Evolutionary conservation across 2,797 vertebrate species (phyloP), one percentile per base, ranked within the genome.

Genomic region (Pangasius macronema): DNA sequence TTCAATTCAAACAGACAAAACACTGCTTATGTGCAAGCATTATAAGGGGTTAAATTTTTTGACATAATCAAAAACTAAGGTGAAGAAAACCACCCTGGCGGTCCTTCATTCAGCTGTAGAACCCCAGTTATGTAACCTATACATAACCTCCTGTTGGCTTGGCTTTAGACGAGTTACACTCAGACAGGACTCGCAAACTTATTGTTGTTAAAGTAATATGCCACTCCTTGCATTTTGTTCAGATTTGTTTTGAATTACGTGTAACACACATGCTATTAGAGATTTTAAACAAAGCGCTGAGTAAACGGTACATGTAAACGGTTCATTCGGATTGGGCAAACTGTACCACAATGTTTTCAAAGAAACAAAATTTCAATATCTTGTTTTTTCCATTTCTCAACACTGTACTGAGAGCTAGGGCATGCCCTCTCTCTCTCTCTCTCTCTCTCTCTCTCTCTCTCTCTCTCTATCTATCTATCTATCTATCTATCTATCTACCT

Each of bases 281-380:
- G 20, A 80, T 22, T 24, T 57, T 80, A 7, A 33, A 53, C 73
- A 76, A 76, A 77, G n/a, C 22, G 8, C 8, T 39, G 51, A 80
- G 76, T 80, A 59, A 24, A 36, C 1, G 10, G 24, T 57, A 57
- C 2, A 24, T 9, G 18, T 46, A 51, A 33, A 65, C 8, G n/a
- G 24, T 63, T 82, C 1, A n/a, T 63, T 63, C 0, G 10, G 13
- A 49, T 49, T 51, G 27, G 65, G 2, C 24, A 39, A 42, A 42
- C 6, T 82, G 13, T 8, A 18, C 1, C 80, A 82, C 55, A 63
- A 30, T 65, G 3, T 83, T 83, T 51, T 49, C 8, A 51, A 89
- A 86, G 81, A 36, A 89, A 90, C 85, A 89, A 90, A 89, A 88
- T 88, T 85, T 85, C 85, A 89, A 87, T 85, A 87, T 86, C 89